Percentiles rank a stretch among this genome's conserved stretches.
Conservation (phyloP, 2,888 invertebrate species). For the Pachycephus smyrnensis region DNA sequence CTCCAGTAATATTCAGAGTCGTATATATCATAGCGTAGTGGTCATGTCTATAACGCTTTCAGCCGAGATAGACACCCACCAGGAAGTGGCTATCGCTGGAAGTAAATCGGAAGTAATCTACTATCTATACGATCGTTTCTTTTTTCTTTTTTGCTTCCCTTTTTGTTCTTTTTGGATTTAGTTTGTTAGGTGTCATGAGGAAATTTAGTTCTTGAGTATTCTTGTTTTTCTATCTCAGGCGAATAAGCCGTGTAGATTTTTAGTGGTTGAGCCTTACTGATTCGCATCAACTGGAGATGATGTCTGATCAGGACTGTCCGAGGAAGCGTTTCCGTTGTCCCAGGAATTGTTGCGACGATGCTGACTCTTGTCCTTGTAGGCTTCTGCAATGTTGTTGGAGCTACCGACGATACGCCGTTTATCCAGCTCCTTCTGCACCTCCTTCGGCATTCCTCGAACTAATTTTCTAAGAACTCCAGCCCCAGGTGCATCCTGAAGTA, state of each 20-base stretch:
- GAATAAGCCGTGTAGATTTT: conserved; percentile 13
- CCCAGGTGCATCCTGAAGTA: conserved; percentile 10
- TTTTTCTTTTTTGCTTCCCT: neutral
- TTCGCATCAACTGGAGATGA: conserved; percentile 45
- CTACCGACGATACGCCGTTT: conserved; percentile 74
- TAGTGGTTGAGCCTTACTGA: conserved; percentile 32
- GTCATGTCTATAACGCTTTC: neutral
- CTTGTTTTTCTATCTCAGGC: neutral
- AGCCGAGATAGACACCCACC: neutral
- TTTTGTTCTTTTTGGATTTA: neutral
- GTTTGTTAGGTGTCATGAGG: neutral
- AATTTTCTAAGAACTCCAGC: conserved; percentile 45
- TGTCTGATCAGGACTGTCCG: conserved; percentile 47
- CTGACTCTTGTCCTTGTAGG: conserved; percentile 59
- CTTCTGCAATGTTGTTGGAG: conserved; percentile 64
- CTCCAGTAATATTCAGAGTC: neutral
- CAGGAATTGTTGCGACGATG: conserved; percentile 61
- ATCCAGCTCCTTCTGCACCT: conserved; percentile 76
- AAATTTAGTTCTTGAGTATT: neutral
- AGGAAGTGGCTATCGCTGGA: neutral
- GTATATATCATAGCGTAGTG: neutral
- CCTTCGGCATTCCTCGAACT: conserved; percentile 72
- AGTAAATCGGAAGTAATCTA: neutral
- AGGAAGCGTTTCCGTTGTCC: conserved; percentile 56
- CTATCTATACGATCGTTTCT: neutral